Conservation (phyloP, 2,797 vertebrate genomes). For the Peromyscus aztecus region DNA sequence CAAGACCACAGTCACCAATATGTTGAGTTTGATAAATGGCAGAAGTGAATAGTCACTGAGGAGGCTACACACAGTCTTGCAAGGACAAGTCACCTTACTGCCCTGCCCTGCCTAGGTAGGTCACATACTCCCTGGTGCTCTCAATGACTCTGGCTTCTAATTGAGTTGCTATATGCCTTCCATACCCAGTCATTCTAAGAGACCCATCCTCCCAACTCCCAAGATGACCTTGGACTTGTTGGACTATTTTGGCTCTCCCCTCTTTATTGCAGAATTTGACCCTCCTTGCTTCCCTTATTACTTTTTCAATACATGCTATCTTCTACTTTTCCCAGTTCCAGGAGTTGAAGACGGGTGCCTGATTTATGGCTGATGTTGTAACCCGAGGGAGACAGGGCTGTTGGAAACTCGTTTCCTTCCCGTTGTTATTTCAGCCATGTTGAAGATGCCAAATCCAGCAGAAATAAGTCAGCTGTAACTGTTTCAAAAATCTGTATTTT, state of each 20-base stretch:
- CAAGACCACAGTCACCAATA: neutral
- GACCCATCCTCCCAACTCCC: neutral
- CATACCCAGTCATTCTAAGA: neutral
- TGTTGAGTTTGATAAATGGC: neutral
- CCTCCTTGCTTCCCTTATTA: neutral
- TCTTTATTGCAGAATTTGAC: slow-evolving; percentile 2
- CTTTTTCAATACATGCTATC: neutral
- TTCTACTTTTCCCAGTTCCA: neutral
- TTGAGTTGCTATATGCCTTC: neutral
- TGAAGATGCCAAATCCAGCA: neutral
- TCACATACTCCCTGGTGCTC: neutral
- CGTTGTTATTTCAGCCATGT: neutral
- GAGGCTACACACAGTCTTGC: neutral
- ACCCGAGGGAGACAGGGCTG: neutral
- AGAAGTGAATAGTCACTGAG: neutral
- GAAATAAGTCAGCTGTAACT: neutral
- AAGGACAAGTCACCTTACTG: neutral
- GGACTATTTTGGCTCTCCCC: neutral
- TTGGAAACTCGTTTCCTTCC: neutral
- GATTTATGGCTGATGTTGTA: neutral
- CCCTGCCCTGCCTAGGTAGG: neutral
- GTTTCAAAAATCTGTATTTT: neutral
- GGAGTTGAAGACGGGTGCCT: neutral
- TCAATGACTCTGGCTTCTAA: neutral
- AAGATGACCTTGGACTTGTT: slow-evolving; percentile 39